Base-by-base conservation (phyloP, 2,797 vertebrate species). In the Semaprochilodus insignis region DNA sequence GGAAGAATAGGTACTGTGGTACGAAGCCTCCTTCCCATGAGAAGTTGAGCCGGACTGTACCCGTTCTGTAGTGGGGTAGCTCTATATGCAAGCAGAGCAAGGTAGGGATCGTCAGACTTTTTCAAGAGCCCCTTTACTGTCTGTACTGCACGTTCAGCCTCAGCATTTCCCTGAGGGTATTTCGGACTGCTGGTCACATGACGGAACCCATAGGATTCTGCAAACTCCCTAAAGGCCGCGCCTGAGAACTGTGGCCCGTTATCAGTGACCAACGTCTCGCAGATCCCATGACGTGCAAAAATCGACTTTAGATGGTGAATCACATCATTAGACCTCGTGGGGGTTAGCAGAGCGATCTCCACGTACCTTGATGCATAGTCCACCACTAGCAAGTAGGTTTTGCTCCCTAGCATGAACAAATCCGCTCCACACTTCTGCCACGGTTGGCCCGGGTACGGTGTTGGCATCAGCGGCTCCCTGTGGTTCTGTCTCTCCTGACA, bases 361-460 rank as follows among this genome's bases (percentile, higher is more conserved):
- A 83, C 73, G 78, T 84, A 84, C 34, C 80, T 88, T 31, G 80
- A 82, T 7, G 34, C 71, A 6, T 83, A 77, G 11, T 83, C 78
- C 13, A 83, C 63, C 4, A 81, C 55, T 0, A 84, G 71, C 65
- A 84, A 51, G 44, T 84, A 78, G 3, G 54, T 83, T 21, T 78
- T 83, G 6, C 16, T 44, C 25, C 4, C 31, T n/a, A 87, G 31
- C 13, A 55, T 40, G 23, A 81, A 80, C 36, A 87, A 48, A 54
- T 82, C 71, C 6, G 31, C 73, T n/a, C 80, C 40, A 17, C 73
- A 54, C 36, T 66, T 80, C 27, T 84, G 66, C 81, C 78, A 83
- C 17, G 77, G 83, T 25, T 67, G 17, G 6, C 59, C 67, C 0
- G 73, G 78, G 19, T 21, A 57, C 6, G 75, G 52, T 31, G 77